Base-by-base conservation (phyloP, 37 sponge, comb jelly and placozoan species). In the Beroe forskalii region DNA sequence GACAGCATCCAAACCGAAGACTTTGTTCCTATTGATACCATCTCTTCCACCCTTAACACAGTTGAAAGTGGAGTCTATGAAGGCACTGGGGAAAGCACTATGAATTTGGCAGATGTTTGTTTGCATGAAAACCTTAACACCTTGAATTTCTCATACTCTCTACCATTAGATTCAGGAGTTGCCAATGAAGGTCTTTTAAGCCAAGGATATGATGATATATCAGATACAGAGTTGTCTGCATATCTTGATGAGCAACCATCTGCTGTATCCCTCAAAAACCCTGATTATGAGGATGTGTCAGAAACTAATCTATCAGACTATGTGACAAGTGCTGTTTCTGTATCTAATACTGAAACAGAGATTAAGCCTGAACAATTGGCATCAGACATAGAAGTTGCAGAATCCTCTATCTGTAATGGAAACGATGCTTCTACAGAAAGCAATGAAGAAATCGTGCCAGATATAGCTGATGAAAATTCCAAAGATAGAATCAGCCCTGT, bases 51-150 rank as follows among this genome's bases (percentile, higher is more conserved):
- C 1, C 38, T 36, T 1, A 32, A 69, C 4, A 35, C 72, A 36
- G 72, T 69, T 35, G 72, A 69, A 33, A 69, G 37, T 28, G 72
- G 72, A 69, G 37, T 69, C 17, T 69, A 69, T 69, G 72, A 69
- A 17, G 72, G 72, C 4, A 33, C 32, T 69, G 72, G 72, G 14
- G 72, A 69, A 17, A 69, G 39, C 14, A 33, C 72, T 6, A 48
- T 48, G 6, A 6, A 48, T 48, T 48, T 48, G 6, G 12, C 55
- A 48, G 55, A 48, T 12, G 12, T 17, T 12, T 48, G 55, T 48
- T 48, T 48, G 55, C 12, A 48, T 6, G 12, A 48, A 6, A 48
- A 48, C 12, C 12, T 17, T 48, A 6, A 48, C 6, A 48, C 12
- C 12, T 48, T 48, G 6, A 12, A 48, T 12, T 48, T 48, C 55